A percentile compares a stretch with the other conserved stretches of the same genome.
phyloP scores from a whole-genome alignment of 2,888 invertebrate genomes.

The Girardia tigrina region DNA sequence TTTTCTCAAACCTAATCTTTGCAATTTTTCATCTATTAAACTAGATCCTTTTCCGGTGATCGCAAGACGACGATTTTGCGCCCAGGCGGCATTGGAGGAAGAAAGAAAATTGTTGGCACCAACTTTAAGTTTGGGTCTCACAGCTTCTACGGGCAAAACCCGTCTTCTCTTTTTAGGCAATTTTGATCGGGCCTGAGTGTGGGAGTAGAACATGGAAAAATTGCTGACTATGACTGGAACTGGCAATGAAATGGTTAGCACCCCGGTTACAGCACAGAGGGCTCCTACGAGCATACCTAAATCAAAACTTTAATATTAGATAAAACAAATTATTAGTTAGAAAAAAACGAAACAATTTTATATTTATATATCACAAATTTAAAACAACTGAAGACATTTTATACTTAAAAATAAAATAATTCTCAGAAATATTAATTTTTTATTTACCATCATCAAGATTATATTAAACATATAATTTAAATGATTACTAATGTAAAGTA shows the following conservation, averaged over 20 bases:
- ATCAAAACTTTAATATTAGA: too few species aligned
- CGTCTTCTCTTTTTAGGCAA: conserved; percentile 76
- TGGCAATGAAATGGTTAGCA: conserved; percentile 81
- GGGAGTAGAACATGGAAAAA: conserved; percentile 91
- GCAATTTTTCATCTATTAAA: conserved; percentile 11
- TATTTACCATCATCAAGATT: too few species aligned
- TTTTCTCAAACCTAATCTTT: conserved; percentile 16
- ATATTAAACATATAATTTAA: too few species aligned
- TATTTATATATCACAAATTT: too few species aligned
- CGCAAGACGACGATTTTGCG: not conserved
- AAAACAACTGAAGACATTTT: too few species aligned
- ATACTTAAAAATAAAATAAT: too few species aligned
- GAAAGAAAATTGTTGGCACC: not conserved
- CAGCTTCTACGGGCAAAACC: conserved; percentile 74
- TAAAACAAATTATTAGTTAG: too few species aligned
- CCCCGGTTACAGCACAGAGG: conserved; percentile 75
- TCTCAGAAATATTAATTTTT: too few species aligned
- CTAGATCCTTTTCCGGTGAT: not conserved
- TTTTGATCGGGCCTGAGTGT: conserved; percentile 89
- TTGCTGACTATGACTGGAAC: conserved; percentile 87
- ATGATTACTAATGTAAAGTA: too few species aligned
- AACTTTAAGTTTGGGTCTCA: conserved; percentile 54
- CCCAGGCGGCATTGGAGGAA: not conserved
- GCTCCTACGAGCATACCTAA: conserved; percentile 81
- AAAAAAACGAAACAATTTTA: too few species aligned